Base-by-base conservation (phyloP, 1,140 invertebrate genomes). In the Zaprionus lachaisei region DNA sequence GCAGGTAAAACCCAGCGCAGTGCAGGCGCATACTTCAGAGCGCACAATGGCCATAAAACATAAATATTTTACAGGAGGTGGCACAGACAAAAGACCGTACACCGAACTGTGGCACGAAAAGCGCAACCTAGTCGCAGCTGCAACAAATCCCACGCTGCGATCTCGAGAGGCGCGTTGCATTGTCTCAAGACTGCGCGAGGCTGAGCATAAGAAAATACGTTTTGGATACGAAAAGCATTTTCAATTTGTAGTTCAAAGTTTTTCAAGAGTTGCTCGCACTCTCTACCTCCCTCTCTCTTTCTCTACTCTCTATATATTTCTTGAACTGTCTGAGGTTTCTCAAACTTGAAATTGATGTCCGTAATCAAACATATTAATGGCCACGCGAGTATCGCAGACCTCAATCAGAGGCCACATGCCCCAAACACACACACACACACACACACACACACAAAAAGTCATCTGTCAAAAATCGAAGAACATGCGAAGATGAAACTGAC, bases 341-440 rank as follows among this genome's bases (percentile, higher is more conserved):
- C 22, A 65, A 37, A 64, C 61, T 65, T 70, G 31, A 83, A 81
- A 80, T 78, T 73, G 63, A 72, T 81, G 87, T 81, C 64, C 72
- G 80, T 82, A 90, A 90, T 90, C 85, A 90, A 90, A 90, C 79
- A 90, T 90, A 90, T 90, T 90, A 90, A 90, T 90, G 80, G 81
- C 85, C 72, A 65, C 47, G 47, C 26, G 72, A 60, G 58, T 71
- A 66, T 74, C 65, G 57, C 60, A 60, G 63, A 90, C 85, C 85
- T 75, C 85, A 90, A 90, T 90, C 85, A 87, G 72, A 49, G 63
- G 22, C 54, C 71, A 49, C 57, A 51, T 12, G 47, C 20, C 47
- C 4, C 22, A 70, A 49, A 62, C 73, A 47, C 15, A 44, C 15
- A n/a, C 38, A 41, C 15, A 41, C 14, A 41, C 38, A n/a, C 12